Conservation (phyloP, 2,113 vertebrate species). For the Stigmatopora nigra region DNA sequence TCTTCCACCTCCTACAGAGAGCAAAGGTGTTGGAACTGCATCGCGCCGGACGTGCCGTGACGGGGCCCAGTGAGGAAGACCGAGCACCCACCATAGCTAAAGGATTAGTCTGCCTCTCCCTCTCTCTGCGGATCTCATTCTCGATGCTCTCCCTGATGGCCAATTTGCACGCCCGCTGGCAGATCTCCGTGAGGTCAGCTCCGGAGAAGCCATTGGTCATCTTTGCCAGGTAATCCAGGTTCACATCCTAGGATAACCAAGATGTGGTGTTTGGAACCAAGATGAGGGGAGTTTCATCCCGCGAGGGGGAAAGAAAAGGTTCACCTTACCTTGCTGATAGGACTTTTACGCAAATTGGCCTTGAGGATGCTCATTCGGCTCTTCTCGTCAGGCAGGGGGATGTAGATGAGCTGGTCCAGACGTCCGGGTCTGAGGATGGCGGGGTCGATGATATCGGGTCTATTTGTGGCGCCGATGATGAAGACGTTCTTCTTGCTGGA, state of each 20-base stretch:
- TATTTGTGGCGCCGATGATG: constrained; percentile 96
- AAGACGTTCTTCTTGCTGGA: constrained; percentile 99
- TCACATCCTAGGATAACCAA: constrained; percentile 77
- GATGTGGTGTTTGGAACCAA: not conserved
- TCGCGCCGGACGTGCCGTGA: not conserved
- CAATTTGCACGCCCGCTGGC: constrained; percentile 94
- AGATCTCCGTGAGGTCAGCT: constrained; percentile 94
- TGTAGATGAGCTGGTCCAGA: constrained; percentile 97
- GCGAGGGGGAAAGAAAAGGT: not conserved
- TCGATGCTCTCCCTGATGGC: constrained; percentile 95
- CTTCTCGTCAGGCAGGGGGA: constrained; percentile 95
- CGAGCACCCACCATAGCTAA: constrained; percentile 85
- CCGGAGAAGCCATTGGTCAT: constrained; percentile 99
- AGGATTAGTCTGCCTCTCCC: constrained; percentile 94
- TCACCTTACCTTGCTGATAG: constrained; percentile 83
- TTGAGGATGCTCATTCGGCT: constrained; percentile 94
- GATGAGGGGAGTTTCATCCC: not conserved
- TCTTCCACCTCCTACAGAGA: constrained; percentile 86
- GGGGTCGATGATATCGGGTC: constrained; percentile 97
- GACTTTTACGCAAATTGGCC: constrained; percentile 95
- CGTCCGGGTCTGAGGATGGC: constrained; percentile 94
- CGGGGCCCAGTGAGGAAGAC: not conserved
- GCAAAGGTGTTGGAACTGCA: not conserved
- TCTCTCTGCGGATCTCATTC: constrained; percentile 90
- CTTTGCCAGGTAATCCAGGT: constrained; percentile 92